phyloP scores from a whole-genome alignment of 2,888 invertebrate genomes.

The Zaprionus obscuricornis region DNA sequence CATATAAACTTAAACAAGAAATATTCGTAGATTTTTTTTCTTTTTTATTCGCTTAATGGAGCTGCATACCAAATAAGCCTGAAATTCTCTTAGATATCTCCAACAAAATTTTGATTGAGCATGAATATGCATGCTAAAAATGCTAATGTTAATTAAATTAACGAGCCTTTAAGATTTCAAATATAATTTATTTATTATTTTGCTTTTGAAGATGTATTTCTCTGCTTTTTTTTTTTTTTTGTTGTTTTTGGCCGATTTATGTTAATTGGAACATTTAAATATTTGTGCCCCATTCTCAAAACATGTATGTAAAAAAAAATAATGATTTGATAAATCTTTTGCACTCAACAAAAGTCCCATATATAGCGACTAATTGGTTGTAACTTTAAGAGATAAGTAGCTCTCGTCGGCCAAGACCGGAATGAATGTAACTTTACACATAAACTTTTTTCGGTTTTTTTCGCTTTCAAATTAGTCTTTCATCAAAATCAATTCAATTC shows the following conservation, averaged over 20 bases:
- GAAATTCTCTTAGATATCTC: slow-evolving; percentile 19
- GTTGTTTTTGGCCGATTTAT: slow-evolving; percentile 22
- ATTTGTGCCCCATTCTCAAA: slow-evolving; percentile 11
- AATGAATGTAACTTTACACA: background rate
- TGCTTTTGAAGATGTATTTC: slow-evolving; percentile 1
- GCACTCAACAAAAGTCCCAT: slow-evolving; percentile 41
- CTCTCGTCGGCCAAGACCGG: too few species aligned
- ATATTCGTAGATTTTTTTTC: slow-evolving; percentile 23
- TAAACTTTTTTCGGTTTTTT: too few species aligned
- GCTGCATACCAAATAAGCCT: slow-evolving; percentile 63
- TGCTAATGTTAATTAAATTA: slow-evolving; percentile 71
- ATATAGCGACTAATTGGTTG: slow-evolving; percentile 39
- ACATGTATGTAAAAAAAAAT: too few species aligned
- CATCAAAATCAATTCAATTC: slow-evolving; percentile 9
- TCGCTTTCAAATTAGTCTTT: background rate
- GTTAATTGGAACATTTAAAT: slow-evolving; percentile 39
- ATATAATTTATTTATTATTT: slow-evolving; percentile 53
- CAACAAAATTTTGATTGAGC: slow-evolving; percentile 57
- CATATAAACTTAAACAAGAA: slow-evolving; percentile 45
- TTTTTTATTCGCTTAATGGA: slow-evolving; percentile 55
- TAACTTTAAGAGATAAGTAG: slow-evolving; percentile 6
- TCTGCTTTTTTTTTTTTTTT: background rate
- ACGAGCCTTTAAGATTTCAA: slow-evolving; percentile 54
- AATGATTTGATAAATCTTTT: slow-evolving; percentile 52
- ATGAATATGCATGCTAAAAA: slow-evolving; percentile 70